phyloP scores from a whole-genome alignment of 2,797 vertebrate species.

The Nasua narica region DNA sequence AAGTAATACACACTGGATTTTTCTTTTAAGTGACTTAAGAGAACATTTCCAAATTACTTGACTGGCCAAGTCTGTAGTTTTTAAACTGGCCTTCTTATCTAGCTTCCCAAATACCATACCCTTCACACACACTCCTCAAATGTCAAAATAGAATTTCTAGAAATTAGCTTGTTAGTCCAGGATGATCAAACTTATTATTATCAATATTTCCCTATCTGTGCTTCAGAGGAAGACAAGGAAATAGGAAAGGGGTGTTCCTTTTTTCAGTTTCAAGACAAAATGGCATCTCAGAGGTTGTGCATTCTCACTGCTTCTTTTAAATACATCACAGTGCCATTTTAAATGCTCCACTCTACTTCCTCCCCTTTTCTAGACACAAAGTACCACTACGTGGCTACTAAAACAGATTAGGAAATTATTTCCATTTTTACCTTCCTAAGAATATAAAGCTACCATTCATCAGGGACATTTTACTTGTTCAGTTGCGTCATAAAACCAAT shows the following conservation, averaged over 20 bases:
- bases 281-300: background rate
- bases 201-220: background rate
- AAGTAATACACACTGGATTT: background rate
- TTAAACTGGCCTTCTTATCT: background rate
- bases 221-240: slow-evolving; percentile 19
- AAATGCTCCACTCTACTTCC: background rate
- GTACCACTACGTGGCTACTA: background rate
- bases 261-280: slow-evolving; percentile 1
- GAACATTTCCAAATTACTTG: background rate
- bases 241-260: background rate
- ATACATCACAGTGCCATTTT: background rate
- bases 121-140: background rate
- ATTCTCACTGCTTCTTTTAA: background rate
- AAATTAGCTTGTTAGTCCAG: slow-evolving; percentile 18
- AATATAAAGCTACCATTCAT: slow-evolving; percentile 7
- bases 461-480: background rate
- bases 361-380: background rate
- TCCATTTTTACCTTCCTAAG: slow-evolving; percentile 26
- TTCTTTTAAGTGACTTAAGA: slow-evolving; percentile 17
- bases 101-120: background rate
- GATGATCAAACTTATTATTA: slow-evolving; percentile 16
- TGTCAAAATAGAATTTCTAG: slow-evolving; percentile 46
- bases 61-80: background rate
- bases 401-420: slow-evolving; percentile 39
- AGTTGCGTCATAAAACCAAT: background rate